These are phyloP conservation scores for Dasypus novemcinctus DNA, from an alignment of 2,113 vertebrate genomes.

Conservation along the genomic window DNA sequence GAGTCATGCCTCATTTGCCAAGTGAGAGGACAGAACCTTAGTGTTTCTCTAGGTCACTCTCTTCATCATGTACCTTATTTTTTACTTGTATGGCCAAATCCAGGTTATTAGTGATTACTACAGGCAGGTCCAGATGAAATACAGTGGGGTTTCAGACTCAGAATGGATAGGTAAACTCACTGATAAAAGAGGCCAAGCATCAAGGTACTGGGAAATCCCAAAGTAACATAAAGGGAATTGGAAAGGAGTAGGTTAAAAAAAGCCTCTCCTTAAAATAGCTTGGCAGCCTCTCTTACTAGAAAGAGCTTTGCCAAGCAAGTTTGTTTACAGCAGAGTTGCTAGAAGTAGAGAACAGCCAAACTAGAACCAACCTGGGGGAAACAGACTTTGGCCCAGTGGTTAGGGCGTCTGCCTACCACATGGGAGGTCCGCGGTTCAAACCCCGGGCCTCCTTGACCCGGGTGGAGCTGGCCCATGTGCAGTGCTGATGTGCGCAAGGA, in stretches of 20 bases:
- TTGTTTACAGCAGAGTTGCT: not conserved
- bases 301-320: not conserved
- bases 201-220: not conserved
- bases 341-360: not conserved
- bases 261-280: not conserved
- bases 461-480: no score
- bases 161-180: not conserved
- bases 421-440: no score
- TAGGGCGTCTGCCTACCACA: no score
- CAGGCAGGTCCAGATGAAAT: not conserved
- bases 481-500: no score
- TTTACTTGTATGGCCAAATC: not conserved
- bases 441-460: no score
- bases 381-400: no score
- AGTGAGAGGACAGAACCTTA: not conserved
- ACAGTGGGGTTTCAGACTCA: not conserved
- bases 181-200: not conserved
- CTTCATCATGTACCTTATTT: not conserved
- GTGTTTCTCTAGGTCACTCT: not conserved
- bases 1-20: constrained; percentile 9
- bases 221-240: not conserved
- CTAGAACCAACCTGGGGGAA: not conserved
- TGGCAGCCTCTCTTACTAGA: not conserved
- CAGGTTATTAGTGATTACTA: not conserved
- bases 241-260: not conserved